Evolutionary conservation across 1,140 invertebrate species (phyloP), one percentile per base, ranked within the genome.

Genomic region (Sminthurides bifidus): DNA sequence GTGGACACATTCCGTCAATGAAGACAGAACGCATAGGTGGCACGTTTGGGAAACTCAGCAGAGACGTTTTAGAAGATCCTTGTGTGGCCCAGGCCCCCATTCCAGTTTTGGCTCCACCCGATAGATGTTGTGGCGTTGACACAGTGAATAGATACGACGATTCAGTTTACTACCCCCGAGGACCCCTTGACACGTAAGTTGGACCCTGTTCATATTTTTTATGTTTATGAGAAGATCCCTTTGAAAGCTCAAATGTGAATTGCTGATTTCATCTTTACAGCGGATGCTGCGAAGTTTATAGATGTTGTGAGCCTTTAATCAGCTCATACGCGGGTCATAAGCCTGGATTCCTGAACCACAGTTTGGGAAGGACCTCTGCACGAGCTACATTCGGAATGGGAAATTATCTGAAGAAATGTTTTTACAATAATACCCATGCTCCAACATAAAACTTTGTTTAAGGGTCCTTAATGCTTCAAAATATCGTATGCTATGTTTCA

Each of bases 341-440:
- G 26, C 63, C 63, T 19, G 63, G 63, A 40, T 58, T 58, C 40
- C 59, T 53, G 2, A 59, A 56, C 44, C 62, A 64, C 53, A 61
- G 55, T 43, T 52, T 30, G 15, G 59, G 59, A 33, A 44, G 59
- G 1, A 58, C 59, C 14, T 51, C 46, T 23, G 59, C 53, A 4
- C 35, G 50, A 14, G 62, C 59, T 15, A 55, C 62, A 44, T 64
- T 54, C 52, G 62, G 61, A 2, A 58, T 52, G 3, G 57, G 57
- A 37, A 54, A 59, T n/a, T 64, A 60, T 40, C 60, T 61, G 56
- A 35, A 61, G 21, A 55, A 59, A 19, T 64, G 62, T 23, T 56
- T 63, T 10, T 63, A 56, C 46, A 56, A 52, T 31, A 63, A 63
- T 38, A 63, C 60, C 6, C 24, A 19, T 21, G n/a, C 41, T 17